Base-by-base conservation (phyloP, 2,888 invertebrate species). In the Auanema sp. region DNA sequence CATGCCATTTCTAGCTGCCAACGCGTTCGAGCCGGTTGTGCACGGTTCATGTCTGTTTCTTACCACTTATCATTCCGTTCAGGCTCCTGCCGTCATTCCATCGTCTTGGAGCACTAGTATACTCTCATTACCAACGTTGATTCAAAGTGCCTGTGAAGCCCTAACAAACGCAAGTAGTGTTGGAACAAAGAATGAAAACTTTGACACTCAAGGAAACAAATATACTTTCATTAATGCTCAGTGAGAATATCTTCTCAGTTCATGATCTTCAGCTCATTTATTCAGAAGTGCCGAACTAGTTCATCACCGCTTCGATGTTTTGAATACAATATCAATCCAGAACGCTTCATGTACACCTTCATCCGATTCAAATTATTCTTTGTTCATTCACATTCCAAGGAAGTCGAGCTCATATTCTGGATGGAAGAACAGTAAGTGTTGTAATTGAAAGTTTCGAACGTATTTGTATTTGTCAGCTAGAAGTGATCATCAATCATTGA, bases 81-180 rank as follows among this genome's bases (percentile, higher is more conserved):
- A 76, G 69, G 64, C 70, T 25, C 69, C 78, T 2, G 70, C 77
- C 5, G 68, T 77, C 21, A 69, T 81, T 24, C 81, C 81, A 1
- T 65, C 65, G 40, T 76, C 78, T 42, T 78, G 73, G 73, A 64
- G 77, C 4, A 66, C 72, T 10, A 65, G 63, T 1, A 69, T 78
- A 6, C 68, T 79, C 47, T 71, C 75, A 18, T 69, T 75, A 49
- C 78, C 80, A 16, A 69, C 71, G 3, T 60, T 78, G 6, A 58
- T 78, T 11, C 79, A 79, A 53, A 71, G 72, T n/a, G 72, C 73
- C 12, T 71, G 68, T 55, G 71, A 76, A 52, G 60, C 60, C 11
- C 57, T 71, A 55, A 65, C 68, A 42, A 66, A 66, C 8, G 60
- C 65, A 40, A 64, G 50, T 12, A 65, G 68, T 4, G 59, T 69